Percentiles rank a stretch among this genome's conserved stretches.
phyloP scores from a whole-genome alignment of 2,113 vertebrate species.

The Xiphophorus couchianus region DNA sequence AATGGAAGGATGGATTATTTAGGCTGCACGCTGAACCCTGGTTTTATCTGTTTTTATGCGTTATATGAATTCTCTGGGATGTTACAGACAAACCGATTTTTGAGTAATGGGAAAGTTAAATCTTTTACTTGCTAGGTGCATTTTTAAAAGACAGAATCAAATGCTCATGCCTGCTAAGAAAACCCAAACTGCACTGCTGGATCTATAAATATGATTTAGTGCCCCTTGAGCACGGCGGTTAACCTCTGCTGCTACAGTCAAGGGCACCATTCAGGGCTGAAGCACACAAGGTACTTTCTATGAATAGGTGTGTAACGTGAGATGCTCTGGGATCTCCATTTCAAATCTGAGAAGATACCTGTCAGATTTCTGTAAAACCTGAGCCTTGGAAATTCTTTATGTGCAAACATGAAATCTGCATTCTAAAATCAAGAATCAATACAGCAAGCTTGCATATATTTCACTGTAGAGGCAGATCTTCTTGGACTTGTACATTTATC shows the following conservation, averaged over 20 bases:
- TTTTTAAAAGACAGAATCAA: constrained; percentile 10
- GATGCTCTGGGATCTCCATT: neutral
- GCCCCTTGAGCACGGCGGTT: constrained; percentile 59
- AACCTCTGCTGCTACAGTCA: constrained; percentile 32
- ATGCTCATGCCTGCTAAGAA: constrained; percentile 8
- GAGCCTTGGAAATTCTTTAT: constrained; percentile 29
- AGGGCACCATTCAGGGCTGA: constrained; percentile 14
- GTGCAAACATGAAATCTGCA: constrained; percentile 21
- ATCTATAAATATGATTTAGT: constrained; percentile 25
- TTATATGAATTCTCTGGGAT: neutral
- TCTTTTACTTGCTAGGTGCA: neutral
- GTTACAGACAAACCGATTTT: neutral
- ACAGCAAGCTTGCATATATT: constrained; percentile 18
- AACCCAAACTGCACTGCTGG: constrained; percentile 8
- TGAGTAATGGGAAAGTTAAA: neutral
- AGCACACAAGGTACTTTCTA: constrained; percentile 2
- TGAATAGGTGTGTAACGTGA: constrained; percentile 14
- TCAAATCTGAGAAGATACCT: constrained; percentile 13
- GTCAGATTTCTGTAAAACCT: neutral
- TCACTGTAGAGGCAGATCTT: constrained; percentile 14
- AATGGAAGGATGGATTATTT: neutral
- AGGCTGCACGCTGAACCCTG: neutral
- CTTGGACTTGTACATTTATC: neutral
- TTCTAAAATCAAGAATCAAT: constrained; percentile 30
- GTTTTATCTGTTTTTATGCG: neutral